Evolutionary conservation across 2,888 invertebrate species (phyloP).

Genomic region (Ochlodes sylvanus): DNA sequence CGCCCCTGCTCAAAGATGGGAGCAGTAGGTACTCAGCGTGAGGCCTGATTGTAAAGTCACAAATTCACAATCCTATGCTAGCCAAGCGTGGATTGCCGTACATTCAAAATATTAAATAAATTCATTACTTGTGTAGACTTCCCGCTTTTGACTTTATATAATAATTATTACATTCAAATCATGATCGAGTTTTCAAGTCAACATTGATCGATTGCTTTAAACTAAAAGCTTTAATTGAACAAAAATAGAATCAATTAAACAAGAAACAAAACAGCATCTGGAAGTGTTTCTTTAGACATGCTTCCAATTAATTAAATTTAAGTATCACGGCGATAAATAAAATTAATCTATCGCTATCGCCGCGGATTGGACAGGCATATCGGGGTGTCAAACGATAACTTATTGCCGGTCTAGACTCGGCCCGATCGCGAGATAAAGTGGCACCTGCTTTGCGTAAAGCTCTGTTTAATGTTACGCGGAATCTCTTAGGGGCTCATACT

Average conservation of each 20-base stretch:
- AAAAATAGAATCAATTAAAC: conserved; percentile 14
- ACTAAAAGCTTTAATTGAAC: too few relatives aligned
- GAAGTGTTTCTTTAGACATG: conserved; percentile 26
- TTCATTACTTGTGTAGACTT: too few relatives aligned
- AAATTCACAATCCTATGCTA: too few relatives aligned
- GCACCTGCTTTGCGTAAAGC: conserved; percentile 34
- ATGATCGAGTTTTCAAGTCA: background rate
- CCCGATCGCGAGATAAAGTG: conserved; percentile 33
- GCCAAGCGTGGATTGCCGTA: too few relatives aligned
- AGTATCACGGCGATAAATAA: conserved; percentile 35
- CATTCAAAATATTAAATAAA: too few relatives aligned
- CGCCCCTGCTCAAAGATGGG: conserved; percentile 1
- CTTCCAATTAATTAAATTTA: conserved; percentile 38
- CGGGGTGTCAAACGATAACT: conserved; percentile 36
- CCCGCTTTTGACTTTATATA: too few relatives aligned
- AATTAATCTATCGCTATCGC: conserved; percentile 34
- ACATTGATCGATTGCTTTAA: background rate
- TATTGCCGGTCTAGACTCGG: conserved; percentile 34
- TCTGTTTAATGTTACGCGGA: conserved; percentile 8
- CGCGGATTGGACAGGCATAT: conserved; percentile 35
- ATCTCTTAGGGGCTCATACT: too few relatives aligned
- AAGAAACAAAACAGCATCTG: conserved; percentile 21
- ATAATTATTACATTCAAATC: too few relatives aligned
- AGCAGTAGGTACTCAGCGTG: background rate
- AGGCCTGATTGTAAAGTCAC: too few relatives aligned